Base-by-base conservation (phyloP, 2,113 vertebrate species). In the Nanorana parkeri region DNA sequence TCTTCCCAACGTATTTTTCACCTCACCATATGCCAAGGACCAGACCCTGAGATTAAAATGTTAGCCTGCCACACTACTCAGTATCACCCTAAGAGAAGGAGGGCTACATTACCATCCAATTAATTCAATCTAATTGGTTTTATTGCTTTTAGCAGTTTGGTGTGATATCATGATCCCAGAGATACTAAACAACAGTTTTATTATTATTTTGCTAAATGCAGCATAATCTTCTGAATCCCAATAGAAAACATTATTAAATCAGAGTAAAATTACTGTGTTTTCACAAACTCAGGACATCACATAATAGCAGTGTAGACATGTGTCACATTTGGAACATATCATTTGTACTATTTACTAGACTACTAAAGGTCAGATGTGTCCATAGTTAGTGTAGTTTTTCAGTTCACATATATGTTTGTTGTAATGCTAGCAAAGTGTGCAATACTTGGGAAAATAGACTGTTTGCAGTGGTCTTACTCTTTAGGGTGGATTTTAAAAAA, bases 261-360 rank as follows among this genome's bases (percentile, higher is more conserved):
- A 71, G 10, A 32, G 8, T 17, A 13, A 68, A 79, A 21, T 17
- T 32, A 19, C 63, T 41, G 56, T 41, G 56, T 20, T 54, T 63
- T 20, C 23, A 61, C 21, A 36, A 47, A 10, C 41, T 47, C 41
- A 47, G 41, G 13, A 47, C 41, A 56, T 71, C 66, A 60, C 58
- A 51, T 20, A 29, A 20, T 58, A 71, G 64, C 21, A 71, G 6
- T 41, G 24, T n/a, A 5, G 6, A 77, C 21, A 47, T 47, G 28
- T 51, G 54, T n/a, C 36, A 73, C 79, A 81, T 81, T 81, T 81
- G 68, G 68, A 64, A 64, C 32, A 73, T 32, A 81, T 81, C 68
- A 81, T 17, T 13, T 4, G 20, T 13, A 47, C 23, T n/a, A 52
- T 71, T 64, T 17, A 73, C n/a, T 52, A 64, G 79, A 81, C 79